These are phyloP conservation scores for Baryphthengus martii DNA, from an alignment of 2,113 vertebrate genomes.

Conservation along the genomic window DNA sequence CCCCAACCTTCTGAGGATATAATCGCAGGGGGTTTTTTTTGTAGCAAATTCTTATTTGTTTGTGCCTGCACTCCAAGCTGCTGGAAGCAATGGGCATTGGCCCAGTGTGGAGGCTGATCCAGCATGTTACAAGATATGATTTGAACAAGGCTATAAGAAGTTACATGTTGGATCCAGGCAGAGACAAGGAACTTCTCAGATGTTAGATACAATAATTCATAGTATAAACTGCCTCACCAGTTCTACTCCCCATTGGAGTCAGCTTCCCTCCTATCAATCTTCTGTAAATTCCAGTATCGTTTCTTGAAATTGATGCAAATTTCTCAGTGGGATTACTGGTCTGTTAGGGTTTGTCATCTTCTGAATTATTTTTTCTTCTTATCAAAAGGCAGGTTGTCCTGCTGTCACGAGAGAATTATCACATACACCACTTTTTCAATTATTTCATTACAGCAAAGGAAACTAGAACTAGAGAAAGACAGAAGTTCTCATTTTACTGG, in stretches of 20 bases:
- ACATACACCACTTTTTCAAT: neutral
- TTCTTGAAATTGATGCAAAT: neutral
- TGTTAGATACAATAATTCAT: neutral
- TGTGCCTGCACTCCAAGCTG: neutral
- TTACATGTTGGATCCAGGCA: neutral
- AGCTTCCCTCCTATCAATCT: neutral
- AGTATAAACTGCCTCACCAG: neutral
- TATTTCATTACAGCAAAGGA: neutral
- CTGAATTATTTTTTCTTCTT: neutral
- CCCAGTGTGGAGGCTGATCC: neutral
- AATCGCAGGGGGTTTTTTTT: neutral
- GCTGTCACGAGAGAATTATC: neutral
- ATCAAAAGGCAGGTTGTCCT: neutral
- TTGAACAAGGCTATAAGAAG: neutral
- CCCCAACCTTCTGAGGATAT: neutral
- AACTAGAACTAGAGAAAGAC: neutral
- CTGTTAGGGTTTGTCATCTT: neutral
- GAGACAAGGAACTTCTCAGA: neutral
- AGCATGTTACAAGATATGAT: neutral
- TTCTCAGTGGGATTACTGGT: neutral
- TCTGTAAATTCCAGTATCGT: neutral
- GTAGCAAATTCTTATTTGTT: neutral
- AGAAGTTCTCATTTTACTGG: neutral
- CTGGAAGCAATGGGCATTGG: neutral
- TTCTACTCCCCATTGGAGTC: neutral